These are phyloP conservation scores for Drosophila borborema DNA, from an alignment of 2,888 invertebrate genomes.

Conservation along the genomic window DNA sequence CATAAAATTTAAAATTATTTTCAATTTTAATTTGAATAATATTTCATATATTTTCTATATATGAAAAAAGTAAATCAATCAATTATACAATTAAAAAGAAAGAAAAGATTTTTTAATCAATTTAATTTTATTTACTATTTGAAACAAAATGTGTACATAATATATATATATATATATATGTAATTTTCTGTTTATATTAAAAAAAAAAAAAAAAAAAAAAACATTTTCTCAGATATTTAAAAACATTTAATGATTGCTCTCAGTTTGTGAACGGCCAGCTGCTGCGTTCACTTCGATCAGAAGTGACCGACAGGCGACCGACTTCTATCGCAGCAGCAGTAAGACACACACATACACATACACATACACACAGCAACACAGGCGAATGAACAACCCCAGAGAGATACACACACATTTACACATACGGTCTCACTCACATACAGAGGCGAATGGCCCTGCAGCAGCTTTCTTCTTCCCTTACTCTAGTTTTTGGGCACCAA, in stretches of 20 bases:
- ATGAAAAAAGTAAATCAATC: too few relatives aligned
- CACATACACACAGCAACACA: slow-evolving; percentile 3
- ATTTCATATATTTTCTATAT: too few relatives aligned
- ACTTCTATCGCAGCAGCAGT: slow-evolving; percentile 49
- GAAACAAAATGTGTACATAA: too few relatives aligned
- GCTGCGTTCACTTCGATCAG: slow-evolving; percentile 59
- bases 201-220: too few relatives aligned
- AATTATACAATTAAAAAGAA: too few relatives aligned
- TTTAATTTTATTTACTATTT: too few relatives aligned
- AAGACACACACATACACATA: not conserved
- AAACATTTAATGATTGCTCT: slow-evolving; percentile 1
- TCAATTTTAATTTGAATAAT: too few relatives aligned
- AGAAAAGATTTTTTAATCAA: too few relatives aligned
- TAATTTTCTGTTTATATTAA: too few relatives aligned
- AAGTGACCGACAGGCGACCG: slow-evolving; percentile 57
- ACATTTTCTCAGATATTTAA: not conserved
- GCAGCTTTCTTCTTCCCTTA: slow-evolving; percentile 74
- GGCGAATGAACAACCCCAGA: slow-evolving; percentile 49
- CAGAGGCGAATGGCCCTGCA: slow-evolving; percentile 35
- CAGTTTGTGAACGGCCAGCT: slow-evolving; percentile 16
- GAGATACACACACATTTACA: slow-evolving; percentile 12
- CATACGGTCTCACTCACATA: slow-evolving; percentile 34
- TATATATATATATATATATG: too few relatives aligned
- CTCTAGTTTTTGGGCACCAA: slow-evolving; percentile 47
- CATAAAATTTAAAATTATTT: not conserved